Conservation (phyloP, 2,797 vertebrate genomes). For the Oophaga sylvatica region DNA sequence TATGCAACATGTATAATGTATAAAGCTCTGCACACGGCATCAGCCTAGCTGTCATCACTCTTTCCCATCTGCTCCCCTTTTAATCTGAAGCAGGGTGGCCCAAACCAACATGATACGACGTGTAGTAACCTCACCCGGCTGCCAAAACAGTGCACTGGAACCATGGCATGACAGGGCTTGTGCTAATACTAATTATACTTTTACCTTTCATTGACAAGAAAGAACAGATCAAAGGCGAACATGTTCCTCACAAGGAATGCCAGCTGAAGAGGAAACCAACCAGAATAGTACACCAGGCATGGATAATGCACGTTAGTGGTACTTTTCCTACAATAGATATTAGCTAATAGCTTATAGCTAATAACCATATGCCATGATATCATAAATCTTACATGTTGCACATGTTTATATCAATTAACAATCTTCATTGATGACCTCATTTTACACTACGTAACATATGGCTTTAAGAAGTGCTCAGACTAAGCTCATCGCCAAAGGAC, state of each 20-base stretch:
- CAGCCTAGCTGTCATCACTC: conserved; percentile 36
- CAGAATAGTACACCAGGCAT: not conserved
- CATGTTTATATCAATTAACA: not conserved
- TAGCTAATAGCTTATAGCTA: not conserved
- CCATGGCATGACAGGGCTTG: conserved; percentile 27
- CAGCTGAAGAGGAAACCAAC: conserved; percentile 1
- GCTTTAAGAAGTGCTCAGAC: not conserved
- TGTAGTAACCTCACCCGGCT: conserved; percentile 27
- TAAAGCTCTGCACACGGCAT: conserved; percentile 20
- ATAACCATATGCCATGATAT: not conserved
- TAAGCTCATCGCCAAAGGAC: not conserved
- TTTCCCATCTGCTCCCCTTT: conserved; percentile 43
- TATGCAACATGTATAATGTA: conserved; percentile 40
- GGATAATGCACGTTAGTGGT: not conserved
- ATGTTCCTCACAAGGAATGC: conserved; percentile 23
- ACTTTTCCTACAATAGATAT: not conserved
- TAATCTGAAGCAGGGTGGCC: conserved; percentile 36
- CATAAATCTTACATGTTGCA: not conserved
- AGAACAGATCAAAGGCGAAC: conserved; percentile 16
- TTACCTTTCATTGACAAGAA: conserved; percentile 9
- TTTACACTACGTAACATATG: not conserved
- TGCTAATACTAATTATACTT: not conserved
- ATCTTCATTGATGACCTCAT: not conserved
- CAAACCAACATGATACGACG: conserved; percentile 14
- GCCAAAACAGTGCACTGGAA: conserved; percentile 25